These are phyloP conservation scores for Muschampia staudingeri DNA, from an alignment of 2,888 invertebrate species.

Conservation along the genomic window DNA sequence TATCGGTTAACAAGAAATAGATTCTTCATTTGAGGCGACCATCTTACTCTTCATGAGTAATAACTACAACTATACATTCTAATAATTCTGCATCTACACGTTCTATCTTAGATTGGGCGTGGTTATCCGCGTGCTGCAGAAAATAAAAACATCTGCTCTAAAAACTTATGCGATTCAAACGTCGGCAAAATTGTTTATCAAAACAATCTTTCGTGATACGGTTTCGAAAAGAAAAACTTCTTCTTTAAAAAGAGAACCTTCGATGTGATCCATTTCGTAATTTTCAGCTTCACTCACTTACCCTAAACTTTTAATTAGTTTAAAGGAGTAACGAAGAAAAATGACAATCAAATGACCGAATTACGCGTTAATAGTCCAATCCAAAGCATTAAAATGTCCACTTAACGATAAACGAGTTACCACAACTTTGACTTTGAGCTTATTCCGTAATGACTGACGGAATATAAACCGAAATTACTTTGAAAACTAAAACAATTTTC, in stretches of 20 bases:
- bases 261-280: neutral
- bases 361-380: conserved; percentile 39
- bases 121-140: no score
- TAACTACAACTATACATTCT: no score
- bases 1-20: no score
- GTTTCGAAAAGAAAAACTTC: neutral
- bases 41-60: no score
- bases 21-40: no score
- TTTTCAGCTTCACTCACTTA: neutral
- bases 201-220: neutral
- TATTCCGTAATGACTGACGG: conserved; percentile 20
- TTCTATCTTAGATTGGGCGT: no score
- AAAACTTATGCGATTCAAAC: no score
- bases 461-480: conserved; percentile 33
- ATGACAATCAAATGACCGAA: conserved; percentile 34
- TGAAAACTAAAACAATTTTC: conserved; percentile 1
- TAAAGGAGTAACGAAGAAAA: conserved; percentile 36
- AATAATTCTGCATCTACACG: no score
- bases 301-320: conserved; percentile 21
- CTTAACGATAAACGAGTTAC: conserved; percentile 43
- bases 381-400: conserved; percentile 39
- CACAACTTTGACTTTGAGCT: conserved; percentile 38
- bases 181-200: no score
- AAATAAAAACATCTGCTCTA: no score
- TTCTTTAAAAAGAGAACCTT: no score